Conservation (phyloP, 2,113 vertebrate genomes). For the Pteruthius melanotis region DNA sequence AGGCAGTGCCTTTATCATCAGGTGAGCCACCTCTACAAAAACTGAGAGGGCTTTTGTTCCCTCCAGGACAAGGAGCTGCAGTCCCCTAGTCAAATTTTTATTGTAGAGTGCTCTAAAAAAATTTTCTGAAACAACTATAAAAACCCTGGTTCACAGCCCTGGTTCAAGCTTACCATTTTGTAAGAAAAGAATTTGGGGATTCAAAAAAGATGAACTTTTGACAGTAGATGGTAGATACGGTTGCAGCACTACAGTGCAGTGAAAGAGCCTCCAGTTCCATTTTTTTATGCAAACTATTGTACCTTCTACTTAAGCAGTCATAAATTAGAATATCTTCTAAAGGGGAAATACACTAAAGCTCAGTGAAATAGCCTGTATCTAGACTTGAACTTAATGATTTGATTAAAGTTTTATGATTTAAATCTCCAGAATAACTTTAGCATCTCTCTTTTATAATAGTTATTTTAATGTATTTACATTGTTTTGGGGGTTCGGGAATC, state of each 20-base stretch:
- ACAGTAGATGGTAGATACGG: neutral
- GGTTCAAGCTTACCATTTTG: neutral
- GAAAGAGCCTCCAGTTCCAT: slow-evolving; percentile 7
- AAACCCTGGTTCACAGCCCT: slow-evolving; percentile 6
- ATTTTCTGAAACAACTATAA: slow-evolving; percentile 18
- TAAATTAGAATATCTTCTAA: neutral
- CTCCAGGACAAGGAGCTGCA: slow-evolving; percentile 23
- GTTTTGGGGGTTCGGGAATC: neutral
- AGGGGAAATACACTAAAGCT: slow-evolving; percentile 2
- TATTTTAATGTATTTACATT: neutral
- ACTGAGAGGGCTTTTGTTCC: neutral
- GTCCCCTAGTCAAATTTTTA: slow-evolving; percentile 16
- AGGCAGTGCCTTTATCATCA: slow-evolving; percentile 66
- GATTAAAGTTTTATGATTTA: slow-evolving; percentile 4
- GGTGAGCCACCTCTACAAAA: slow-evolving; percentile 64
- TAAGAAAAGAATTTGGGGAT: slow-evolving; percentile 26
- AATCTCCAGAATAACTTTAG: neutral
- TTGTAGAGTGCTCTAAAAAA: neutral
- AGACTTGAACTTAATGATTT: slow-evolving; percentile 50
- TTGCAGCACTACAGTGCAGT: neutral
- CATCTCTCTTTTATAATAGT: neutral
- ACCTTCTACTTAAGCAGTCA: slow-evolving; percentile 19
- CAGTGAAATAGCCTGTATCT: slow-evolving; percentile 6
- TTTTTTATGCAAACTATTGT: slow-evolving; percentile 36
- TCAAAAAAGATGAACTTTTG: neutral